Evolutionary conservation across 2,888 invertebrate genomes (phyloP).

Genomic region (Agonopterix heracliana): DNA sequence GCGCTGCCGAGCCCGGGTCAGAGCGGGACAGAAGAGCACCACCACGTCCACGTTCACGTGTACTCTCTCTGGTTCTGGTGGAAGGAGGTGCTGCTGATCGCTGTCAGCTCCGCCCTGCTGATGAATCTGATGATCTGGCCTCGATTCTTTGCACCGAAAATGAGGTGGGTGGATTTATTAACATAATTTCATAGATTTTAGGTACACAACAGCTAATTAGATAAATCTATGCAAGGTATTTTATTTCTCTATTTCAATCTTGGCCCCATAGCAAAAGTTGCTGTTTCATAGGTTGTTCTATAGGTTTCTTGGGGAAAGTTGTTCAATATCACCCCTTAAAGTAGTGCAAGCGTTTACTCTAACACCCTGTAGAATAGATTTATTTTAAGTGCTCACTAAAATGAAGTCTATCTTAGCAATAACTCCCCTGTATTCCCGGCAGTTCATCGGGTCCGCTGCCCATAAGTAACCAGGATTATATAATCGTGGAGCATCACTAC

Average conservation of each 20-base stretch:
- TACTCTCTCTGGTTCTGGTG: constrained; percentile 88
- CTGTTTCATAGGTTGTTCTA: too few relatives aligned
- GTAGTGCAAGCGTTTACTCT: too few relatives aligned
- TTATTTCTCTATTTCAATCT: too few relatives aligned
- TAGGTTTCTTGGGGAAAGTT: too few relatives aligned
- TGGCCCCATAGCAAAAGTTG: too few relatives aligned
- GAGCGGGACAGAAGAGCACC: constrained; percentile 70
- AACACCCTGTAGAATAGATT: too few relatives aligned
- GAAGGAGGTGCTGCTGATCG: constrained; percentile 87
- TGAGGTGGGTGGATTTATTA: constrained; percentile 7
- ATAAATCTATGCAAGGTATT: too few relatives aligned
- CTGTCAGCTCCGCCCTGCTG: constrained; percentile 82
- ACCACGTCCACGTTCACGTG: constrained; percentile 81
- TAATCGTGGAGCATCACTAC: constrained; percentile 50
- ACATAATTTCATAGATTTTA: too few relatives aligned
- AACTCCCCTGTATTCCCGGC: constrained; percentile 7
- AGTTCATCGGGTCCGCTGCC: constrained; percentile 32
- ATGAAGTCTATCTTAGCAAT: too few relatives aligned
- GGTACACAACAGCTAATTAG: too few relatives aligned
- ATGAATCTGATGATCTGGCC: constrained; percentile 81
- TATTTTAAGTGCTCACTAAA: too few relatives aligned
- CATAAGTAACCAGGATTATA: constrained; percentile 41
- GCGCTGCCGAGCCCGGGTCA: constrained; percentile 20
- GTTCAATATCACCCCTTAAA: too few relatives aligned
- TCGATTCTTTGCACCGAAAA: constrained; percentile 53